Conservation (phyloP, 2,797 vertebrate genomes). For the Sebastes matsubarae region DNA sequence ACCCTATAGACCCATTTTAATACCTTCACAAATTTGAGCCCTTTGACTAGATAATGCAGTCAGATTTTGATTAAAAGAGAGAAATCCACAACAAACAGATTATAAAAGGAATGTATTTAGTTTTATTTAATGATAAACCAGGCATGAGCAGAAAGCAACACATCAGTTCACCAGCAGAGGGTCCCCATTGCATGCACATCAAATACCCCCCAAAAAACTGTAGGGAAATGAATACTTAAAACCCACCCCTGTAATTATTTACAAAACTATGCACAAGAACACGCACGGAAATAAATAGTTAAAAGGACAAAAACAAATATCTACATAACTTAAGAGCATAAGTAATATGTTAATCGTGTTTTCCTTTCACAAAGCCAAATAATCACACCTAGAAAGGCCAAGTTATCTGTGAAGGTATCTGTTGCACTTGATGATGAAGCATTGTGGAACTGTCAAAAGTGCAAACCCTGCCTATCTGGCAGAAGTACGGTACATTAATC, state of each 20-base stretch:
- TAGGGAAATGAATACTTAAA: conserved; percentile 53
- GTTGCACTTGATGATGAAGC: conserved; percentile 31
- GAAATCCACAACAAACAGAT: conserved; percentile 13
- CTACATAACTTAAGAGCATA: conserved; percentile 72
- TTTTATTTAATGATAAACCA: conserved; percentile 74
- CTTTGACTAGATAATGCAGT: neutral
- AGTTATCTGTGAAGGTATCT: conserved; percentile 30
- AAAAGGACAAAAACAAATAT: conserved; percentile 79
- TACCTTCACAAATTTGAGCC: neutral
- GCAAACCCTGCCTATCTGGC: conserved; percentile 54
- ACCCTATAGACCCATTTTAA: neutral
- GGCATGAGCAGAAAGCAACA: conserved; percentile 59
- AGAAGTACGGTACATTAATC: conserved; percentile 14
- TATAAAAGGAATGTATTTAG: conserved; percentile 73
- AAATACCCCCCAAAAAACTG: conserved; percentile 31
- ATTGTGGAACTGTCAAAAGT: conserved; percentile 49
- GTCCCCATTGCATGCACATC: conserved; percentile 68
- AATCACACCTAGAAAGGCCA: conserved; percentile 51
- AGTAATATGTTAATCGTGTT: conserved; percentile 43
- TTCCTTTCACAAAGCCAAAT: conserved; percentile 50
- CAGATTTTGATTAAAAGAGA: neutral
- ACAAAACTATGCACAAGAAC: conserved; percentile 82
- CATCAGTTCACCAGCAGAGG: conserved; percentile 70
- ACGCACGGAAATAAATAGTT: conserved; percentile 95
- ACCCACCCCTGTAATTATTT: conserved; percentile 76